Evolutionary conservation across 2,888 invertebrate genomes (phyloP).

Genomic region (Ecliptopera silaceata): DNA sequence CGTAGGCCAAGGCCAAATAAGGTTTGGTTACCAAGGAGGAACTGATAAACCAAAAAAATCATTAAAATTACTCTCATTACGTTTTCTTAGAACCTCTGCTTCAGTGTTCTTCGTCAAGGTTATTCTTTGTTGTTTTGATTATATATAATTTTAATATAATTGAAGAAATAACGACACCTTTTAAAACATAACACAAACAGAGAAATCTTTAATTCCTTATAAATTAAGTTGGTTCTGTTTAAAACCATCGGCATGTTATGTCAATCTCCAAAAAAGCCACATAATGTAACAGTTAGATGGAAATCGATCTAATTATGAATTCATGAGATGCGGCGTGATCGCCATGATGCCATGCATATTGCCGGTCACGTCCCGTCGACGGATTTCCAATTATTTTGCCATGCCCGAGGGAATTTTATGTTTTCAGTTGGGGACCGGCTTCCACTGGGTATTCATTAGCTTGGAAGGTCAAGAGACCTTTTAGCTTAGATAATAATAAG

Average conservation of each 20-base stretch:
- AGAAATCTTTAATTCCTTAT: too few relatives aligned
- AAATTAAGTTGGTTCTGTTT: too few relatives aligned
- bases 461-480: background rate
- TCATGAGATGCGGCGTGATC: constrained; percentile 44
- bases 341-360: constrained; percentile 40
- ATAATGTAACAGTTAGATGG: constrained; percentile 5
- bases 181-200: too few relatives aligned
- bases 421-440: constrained; percentile 18
- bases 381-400: constrained; percentile 46
- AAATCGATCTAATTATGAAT: constrained; percentile 33
- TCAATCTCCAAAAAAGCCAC: constrained; percentile 4
- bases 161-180: too few relatives aligned
- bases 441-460: constrained; percentile 3
- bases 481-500: background rate
- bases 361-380: constrained; percentile 43
- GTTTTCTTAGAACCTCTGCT: too few relatives aligned
- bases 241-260: background rate
- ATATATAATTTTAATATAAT: too few relatives aligned
- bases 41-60: too few relatives aligned
- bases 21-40: too few relatives aligned
- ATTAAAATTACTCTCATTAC: too few relatives aligned
- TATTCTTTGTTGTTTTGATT: too few relatives aligned
- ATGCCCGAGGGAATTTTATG: constrained; percentile 29
- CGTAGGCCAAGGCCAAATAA: too few relatives aligned
- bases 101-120: too few relatives aligned